Base-by-base conservation (phyloP, 92 coral and sea anemone species). In the Epizoanthus fatuus region DNA sequence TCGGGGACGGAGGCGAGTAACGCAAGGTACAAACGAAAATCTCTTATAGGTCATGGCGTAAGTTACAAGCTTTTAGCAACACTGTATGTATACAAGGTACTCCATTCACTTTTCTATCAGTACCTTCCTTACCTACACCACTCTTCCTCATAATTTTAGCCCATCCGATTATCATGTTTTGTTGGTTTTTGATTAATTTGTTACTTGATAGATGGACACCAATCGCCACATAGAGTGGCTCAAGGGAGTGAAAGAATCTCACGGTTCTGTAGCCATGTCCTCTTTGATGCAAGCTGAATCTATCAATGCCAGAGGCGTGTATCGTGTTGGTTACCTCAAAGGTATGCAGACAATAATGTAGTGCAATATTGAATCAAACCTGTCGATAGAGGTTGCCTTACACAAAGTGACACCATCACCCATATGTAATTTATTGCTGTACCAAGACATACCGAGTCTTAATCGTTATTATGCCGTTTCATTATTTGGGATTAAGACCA, bases 231-330 rank as follows among this genome's bases (percentile, higher is more conserved):
- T 72, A 37, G 78, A 72, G 62, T 72, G 78, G 78, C 78, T 72
- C 3, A 72, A 72, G 32, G 78, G 78, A 11, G 78, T 72, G 44
- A 72, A 72, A 52, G 78, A 72, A 29, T 72, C 78, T 17, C 80
- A 75, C 32, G 80, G 80, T 19, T 55, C 65, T 10, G 80, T 75
- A 2, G 80, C 80, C 47, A 32, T 75, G 80, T 12, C 80, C 25
- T 93, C 98, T 35, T 79, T 93, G 25, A 72, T 63, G 87, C 97
- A 95, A 65, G 98, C 90, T 37, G 86, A 95, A 78, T 90, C 93
- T 16, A 95, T 95, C 63, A 91, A 84, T 64, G 80, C 86, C 16
- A 71, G 64, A 20, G 97, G 96, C 19, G 59, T 79, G n/a, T 93
- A 92, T 74, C 79, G 80, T 14, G 79, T 93, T 57, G 96, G 95